These are phyloP conservation scores for Vireo altiloquus DNA, from an alignment of 2,113 vertebrate genomes.

Conservation along the genomic window DNA sequence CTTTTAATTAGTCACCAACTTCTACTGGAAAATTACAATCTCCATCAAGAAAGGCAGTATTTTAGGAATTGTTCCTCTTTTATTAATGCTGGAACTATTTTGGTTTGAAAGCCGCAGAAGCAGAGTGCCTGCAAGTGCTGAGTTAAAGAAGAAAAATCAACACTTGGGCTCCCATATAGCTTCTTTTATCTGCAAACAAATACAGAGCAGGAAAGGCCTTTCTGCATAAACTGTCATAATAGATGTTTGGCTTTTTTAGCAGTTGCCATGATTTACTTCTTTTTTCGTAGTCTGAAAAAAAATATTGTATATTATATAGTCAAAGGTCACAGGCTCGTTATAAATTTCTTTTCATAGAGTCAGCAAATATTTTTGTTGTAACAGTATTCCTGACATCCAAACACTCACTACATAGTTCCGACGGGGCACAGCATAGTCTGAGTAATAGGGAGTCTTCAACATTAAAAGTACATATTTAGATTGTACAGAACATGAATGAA, in stretches of 20 bases:
- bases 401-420: neutral
- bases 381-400: neutral
- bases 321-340: neutral
- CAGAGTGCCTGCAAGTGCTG: neutral
- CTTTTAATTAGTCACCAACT: neutral
- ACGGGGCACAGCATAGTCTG: neutral
- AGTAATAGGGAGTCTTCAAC: neutral
- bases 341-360: neutral
- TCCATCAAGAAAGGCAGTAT: neutral
- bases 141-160: neutral
- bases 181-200: neutral
- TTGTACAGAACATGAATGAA: constrained; percentile 2
- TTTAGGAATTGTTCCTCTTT: neutral
- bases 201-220: neutral
- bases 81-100: neutral
- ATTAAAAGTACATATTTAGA: neutral
- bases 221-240: neutral
- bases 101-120: neutral
- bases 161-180: neutral
- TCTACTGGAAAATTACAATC: constrained; percentile 5
- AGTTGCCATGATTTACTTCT: neutral
- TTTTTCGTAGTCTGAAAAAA: neutral
- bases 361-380: neutral
- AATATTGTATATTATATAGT: neutral
- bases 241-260: neutral